Base-by-base conservation (phyloP, 2,113 vertebrate genomes). In the Megaceryle torquata region DNA sequence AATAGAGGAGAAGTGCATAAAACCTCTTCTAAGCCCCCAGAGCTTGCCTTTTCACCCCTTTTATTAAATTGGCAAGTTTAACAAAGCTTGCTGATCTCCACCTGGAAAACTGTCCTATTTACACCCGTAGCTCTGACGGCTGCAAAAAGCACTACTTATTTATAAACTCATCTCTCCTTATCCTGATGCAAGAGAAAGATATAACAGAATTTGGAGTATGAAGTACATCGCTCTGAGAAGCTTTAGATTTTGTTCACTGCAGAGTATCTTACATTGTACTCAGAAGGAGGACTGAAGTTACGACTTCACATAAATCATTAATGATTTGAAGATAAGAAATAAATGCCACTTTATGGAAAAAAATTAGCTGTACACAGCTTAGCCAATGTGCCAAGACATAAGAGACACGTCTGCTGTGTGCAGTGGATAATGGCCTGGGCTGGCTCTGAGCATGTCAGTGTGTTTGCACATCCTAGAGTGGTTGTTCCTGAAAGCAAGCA, bases 371-470 rank as follows among this genome's bases (percentile, higher is more conserved):
- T 61, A 77, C 61, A 54, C 39, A 86, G 26, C 13, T 44, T n/a
- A 63, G 37, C 57, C 25, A 39, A 6, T 7, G 13, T 46, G 53
- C 74, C 57, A 57, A 72, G 61, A 37, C 35, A 3, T 6, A 25
- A 39, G 25, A 88, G 19, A n/a, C 2, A 6, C 2, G 5, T 21
- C 64, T 93, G 56, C 60, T 81, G 33, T 5, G 15, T 35, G 59
- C 28, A 69, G 0, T 2, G 26, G 28, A 54, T 60, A 88, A 74
- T 1, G 17, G 37, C 50, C 29, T 20, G 54, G 51, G 68, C 71
- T 78, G 68, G 68, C 51, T 92, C 68, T 0, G 3, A 67, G 50
- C 3, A 0, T 0, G 1, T 2, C 14, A n/a, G 15, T 46, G 68
- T 28, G 64, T 13, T 26, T 75, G 74, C 69, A 31, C 2, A 44